Percentiles rank a stretch among this genome's conserved stretches.
phyloP scores from a whole-genome alignment of 2,797 vertebrate species.

The Heteromormyrus szaboi region DNA sequence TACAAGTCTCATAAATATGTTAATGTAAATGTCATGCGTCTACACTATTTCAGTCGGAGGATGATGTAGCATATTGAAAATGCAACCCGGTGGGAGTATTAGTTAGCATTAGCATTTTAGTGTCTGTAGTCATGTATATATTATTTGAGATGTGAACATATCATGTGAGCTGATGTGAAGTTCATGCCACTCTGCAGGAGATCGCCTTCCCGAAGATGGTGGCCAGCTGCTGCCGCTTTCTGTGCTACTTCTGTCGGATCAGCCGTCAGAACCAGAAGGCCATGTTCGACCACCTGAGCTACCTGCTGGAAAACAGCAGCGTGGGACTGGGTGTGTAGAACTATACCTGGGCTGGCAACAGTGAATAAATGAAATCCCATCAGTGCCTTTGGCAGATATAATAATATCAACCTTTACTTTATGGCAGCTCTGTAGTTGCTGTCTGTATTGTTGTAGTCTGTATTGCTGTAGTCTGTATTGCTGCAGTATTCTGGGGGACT shows the following conservation, averaged over 20 bases:
- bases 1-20: neutral
- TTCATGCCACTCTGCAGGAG: constrained; percentile 60
- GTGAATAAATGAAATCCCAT: neutral
- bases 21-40: neutral
- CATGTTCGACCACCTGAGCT: constrained; percentile 98
- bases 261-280: constrained; percentile 98
- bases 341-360: neutral
- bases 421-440: neutral
- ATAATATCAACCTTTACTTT: neutral
- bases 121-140: neutral
- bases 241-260: constrained; percentile 98
- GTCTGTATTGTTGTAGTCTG: too few species aligned
- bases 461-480: neutral
- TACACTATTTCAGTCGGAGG: neutral
- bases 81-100: neutral
- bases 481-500: neutral
- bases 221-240: constrained; percentile 94
- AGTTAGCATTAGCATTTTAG: constrained; percentile 14
- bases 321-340: constrained; percentile 80
- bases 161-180: constrained; percentile 20
- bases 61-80: neutral
- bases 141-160: neutral
- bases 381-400: neutral
- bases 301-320: constrained; percentile 94
- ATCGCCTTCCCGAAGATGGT: constrained; percentile 99